Conservation (phyloP, 2,888 invertebrate species). For the Aradus depressus region DNA sequence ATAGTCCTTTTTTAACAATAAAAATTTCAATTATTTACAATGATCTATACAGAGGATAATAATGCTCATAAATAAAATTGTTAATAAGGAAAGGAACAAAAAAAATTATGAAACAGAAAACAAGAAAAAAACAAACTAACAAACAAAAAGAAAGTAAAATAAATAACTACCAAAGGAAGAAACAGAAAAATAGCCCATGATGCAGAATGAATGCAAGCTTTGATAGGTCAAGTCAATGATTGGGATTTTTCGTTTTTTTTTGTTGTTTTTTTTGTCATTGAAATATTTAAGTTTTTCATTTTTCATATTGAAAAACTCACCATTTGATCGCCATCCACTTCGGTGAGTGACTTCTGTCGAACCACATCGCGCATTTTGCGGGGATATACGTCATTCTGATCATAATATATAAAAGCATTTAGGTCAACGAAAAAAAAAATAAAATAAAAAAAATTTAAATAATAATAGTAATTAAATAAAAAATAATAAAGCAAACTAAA, state of each 20-base stretch:
- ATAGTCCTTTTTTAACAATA: no score
- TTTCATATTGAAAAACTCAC: conserved; percentile 23
- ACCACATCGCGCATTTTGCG: conserved; percentile 73
- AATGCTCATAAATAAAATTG: no score
- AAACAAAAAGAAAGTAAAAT: conserved; percentile 6
- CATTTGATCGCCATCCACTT: conserved; percentile 18
- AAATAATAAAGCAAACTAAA: conserved; percentile 24
- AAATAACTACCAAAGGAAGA: no score
- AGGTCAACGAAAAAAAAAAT: conserved; percentile 30
- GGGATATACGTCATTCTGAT: conserved; percentile 62
- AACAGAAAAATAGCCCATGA: conserved; percentile 12
- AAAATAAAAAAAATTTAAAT: conserved; percentile 28
- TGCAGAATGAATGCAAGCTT: conserved; percentile 16
- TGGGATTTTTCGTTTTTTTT: no score
- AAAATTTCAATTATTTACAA: no score
- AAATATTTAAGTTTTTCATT: no score
- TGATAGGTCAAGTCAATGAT: no score
- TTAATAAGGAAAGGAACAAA: no score
- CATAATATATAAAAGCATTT: conserved; percentile 28
- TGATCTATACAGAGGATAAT: no score
- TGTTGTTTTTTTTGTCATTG: no score
- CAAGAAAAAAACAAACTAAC: no score
- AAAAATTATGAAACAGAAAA: no score
- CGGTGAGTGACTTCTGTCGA: conserved; percentile 31
- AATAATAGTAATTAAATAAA: conserved; percentile 32